Percentiles rank a stretch among this genome's conserved stretches.
Conservation (phyloP, 2,888 invertebrate species). For the Gibbula magus region DNA sequence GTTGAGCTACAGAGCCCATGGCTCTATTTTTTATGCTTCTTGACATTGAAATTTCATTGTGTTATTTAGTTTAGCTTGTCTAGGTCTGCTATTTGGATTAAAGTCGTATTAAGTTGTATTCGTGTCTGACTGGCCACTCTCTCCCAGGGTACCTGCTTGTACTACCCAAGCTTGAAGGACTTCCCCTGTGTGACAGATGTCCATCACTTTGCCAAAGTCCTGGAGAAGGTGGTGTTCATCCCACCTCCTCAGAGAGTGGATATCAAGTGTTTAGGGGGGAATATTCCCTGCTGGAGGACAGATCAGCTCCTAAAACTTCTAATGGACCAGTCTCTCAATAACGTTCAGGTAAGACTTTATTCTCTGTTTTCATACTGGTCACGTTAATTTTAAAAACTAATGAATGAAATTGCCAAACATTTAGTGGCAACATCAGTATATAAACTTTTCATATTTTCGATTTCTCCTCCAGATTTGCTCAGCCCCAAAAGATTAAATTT, state of each 20-base stretch:
- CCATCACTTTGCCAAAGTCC: constrained; percentile 37
- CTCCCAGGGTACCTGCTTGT: constrained; percentile 51
- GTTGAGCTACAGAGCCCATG: too few relatives aligned
- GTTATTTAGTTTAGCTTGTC: too few relatives aligned
- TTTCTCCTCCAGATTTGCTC: too few relatives aligned
- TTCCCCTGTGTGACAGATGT: constrained; percentile 47
- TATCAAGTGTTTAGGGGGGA: constrained; percentile 42
- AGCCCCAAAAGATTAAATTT: too few relatives aligned
- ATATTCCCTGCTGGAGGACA: constrained; percentile 46
- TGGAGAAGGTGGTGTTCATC: constrained; percentile 34
- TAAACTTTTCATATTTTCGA: too few relatives aligned
- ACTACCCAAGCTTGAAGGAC: constrained; percentile 39
- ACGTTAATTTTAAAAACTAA: too few relatives aligned
- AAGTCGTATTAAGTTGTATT: constrained; percentile 33
- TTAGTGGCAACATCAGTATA: too few relatives aligned
- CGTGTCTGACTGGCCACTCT: constrained; percentile 10
- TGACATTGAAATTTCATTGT: too few relatives aligned
- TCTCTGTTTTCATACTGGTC: too few relatives aligned
- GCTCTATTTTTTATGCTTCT: too few relatives aligned
- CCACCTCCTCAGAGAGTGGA: constrained; percentile 35
- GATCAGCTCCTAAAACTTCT: constrained; percentile 32
- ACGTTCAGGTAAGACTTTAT: neutral
- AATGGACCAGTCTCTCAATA: neutral
- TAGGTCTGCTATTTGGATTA: too few relatives aligned
- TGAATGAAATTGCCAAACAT: too few relatives aligned